Conservation (phyloP, 2,888 invertebrate genomes). For the Spodoptera exigua region DNA sequence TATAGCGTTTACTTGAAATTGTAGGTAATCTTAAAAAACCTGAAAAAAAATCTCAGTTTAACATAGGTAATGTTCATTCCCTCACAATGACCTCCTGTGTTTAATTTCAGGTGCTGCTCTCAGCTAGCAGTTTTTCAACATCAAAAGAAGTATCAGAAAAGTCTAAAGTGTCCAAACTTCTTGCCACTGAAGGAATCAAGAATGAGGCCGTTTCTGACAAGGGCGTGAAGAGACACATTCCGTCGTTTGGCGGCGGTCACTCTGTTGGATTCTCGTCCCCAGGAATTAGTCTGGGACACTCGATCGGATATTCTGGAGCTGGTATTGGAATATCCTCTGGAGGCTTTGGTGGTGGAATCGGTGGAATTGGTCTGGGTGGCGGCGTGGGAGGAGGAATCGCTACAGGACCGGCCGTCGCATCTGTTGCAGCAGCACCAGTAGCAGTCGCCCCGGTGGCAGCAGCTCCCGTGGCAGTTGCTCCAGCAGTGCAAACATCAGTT, state of each 20-base stretch:
- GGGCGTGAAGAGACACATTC: conserved; percentile 77
- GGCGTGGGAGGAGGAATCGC: conserved; percentile 37
- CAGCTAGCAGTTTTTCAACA: conserved; percentile 76
- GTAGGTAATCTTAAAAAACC: too few species aligned
- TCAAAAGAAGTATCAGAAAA: conserved; percentile 73
- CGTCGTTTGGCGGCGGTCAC: conserved; percentile 47
- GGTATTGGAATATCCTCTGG: conserved; percentile 46
- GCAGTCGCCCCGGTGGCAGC: conserved; percentile 57
- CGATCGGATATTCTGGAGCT: conserved; percentile 33
- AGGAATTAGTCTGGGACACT: conserved; percentile 45
- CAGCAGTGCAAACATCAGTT: conserved; percentile 78
- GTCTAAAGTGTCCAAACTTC: conserved; percentile 75
- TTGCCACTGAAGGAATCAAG: conserved; percentile 77
- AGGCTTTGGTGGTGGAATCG: conserved; percentile 38
- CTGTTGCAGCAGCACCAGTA: conserved; percentile 47
- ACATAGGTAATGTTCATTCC: background rate
- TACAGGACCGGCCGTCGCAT: conserved; percentile 31
- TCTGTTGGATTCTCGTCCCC: conserved; percentile 50
- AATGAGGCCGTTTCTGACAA: conserved; percentile 74
- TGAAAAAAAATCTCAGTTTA: too few species aligned
- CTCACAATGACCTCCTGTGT: conserved; percentile 3
- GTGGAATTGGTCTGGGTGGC: conserved; percentile 31
- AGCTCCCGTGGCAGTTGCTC: conserved; percentile 63
- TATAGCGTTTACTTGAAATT: too few species aligned
- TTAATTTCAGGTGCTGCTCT: conserved; percentile 78